Percentiles rank a stretch among this genome's conserved stretches.
Evolutionary conservation across 2,888 invertebrate species (phyloP).

Genomic region (Branchellion lobata): DNA sequence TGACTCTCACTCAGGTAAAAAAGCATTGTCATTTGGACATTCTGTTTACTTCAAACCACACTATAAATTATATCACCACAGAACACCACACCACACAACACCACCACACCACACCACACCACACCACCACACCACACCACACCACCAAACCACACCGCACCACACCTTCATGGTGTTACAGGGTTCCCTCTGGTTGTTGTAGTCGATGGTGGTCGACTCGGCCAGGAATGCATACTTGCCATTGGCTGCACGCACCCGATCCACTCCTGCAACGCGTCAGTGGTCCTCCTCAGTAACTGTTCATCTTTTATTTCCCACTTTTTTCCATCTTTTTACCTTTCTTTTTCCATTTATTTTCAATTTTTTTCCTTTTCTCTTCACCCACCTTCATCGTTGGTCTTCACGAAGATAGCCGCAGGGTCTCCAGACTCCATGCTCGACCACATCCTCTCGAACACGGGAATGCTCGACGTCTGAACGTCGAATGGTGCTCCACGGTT

Average conservation of each 20-base stretch:
- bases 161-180: slow-evolving; percentile 68
- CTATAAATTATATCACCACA: no score
- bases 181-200: slow-evolving; percentile 82
- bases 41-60: neutral
- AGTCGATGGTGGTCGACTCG: slow-evolving; percentile 71
- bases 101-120: no score
- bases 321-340: no score
- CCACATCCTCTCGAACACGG: slow-evolving; percentile 87
- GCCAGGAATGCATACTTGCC: slow-evolving; percentile 65
- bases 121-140: no score
- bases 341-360: no score
- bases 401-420: slow-evolving; percentile 73
- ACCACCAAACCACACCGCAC: no score
- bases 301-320: neutral
- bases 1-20: no score
- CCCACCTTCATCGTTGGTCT: slow-evolving; percentile 76
- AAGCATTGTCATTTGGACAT: neutral
- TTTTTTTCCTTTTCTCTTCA: no score
- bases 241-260: slow-evolving; percentile 48
- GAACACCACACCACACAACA: no score
- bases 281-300: neutral
- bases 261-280: neutral
- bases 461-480: slow-evolving; percentile 77
- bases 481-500: neutral
- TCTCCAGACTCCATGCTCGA: slow-evolving; percentile 84